These are phyloP conservation scores for Lota lota DNA, from an alignment of 2,113 vertebrate genomes.

Conservation along the genomic window DNA sequence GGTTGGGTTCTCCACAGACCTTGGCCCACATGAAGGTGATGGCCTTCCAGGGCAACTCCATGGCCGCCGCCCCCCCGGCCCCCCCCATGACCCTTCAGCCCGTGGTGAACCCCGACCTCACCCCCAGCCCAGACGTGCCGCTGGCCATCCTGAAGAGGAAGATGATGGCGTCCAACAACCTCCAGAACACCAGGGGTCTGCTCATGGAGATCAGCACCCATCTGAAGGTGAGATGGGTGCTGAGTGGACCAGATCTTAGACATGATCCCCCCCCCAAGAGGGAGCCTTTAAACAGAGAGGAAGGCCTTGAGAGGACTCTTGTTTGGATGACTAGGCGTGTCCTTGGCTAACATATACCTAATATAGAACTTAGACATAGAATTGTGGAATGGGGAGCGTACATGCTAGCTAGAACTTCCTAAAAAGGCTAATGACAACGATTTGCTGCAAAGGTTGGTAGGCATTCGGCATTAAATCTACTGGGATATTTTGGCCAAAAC, in stretches of 20 bases:
- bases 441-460: too few species aligned
- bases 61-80: conserved; percentile 46
- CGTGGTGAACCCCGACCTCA: conserved; percentile 74
- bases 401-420: too few species aligned
- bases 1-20: conserved; percentile 67
- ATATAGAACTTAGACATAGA: too few species aligned
- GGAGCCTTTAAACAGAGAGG: too few species aligned
- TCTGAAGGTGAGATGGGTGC: conserved; percentile 72
- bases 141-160: conserved; percentile 90
- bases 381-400: too few species aligned
- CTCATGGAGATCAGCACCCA: conserved; percentile 75
- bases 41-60: conserved; percentile 83
- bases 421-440: too few species aligned
- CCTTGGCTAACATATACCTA: too few species aligned
- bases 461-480: too few species aligned
- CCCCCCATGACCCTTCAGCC: conserved; percentile 65
- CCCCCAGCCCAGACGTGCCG: conserved; percentile 88
- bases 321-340: too few species aligned
- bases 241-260: neutral
- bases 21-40: conserved; percentile 87
- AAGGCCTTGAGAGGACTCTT: too few species aligned
- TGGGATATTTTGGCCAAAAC: too few species aligned
- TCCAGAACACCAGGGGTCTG: conserved; percentile 60
- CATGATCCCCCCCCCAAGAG: neutral
- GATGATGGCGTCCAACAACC: conserved; percentile 83